Conservation (phyloP, 2,888 invertebrate species). For the Archips xylosteana region DNA sequence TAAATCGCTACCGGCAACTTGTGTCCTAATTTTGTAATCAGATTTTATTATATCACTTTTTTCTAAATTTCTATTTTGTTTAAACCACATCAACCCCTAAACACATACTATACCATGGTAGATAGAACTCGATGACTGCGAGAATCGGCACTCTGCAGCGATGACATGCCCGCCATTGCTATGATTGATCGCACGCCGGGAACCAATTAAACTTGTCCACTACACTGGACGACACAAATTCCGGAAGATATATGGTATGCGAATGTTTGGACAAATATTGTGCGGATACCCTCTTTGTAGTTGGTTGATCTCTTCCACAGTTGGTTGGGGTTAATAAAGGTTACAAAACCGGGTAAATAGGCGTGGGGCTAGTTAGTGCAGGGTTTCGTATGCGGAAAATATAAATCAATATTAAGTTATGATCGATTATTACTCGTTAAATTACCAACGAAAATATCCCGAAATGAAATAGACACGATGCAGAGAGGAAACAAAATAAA, state of each 20-base stretch:
- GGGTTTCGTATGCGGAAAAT: too few relatives aligned
- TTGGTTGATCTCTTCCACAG: not conserved
- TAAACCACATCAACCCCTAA: too few relatives aligned
- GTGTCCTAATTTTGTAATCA: too few relatives aligned
- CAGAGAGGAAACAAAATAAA: too few relatives aligned
- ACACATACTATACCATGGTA: not conserved
- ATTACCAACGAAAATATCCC: too few relatives aligned
- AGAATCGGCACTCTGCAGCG: slow-evolving; percentile 47
- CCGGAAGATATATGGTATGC: slow-evolving; percentile 67
- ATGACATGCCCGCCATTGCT: slow-evolving; percentile 63
- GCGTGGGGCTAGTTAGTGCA: too few relatives aligned
- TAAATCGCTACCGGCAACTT: too few relatives aligned
- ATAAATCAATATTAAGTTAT: too few relatives aligned
- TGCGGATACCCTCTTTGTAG: not conserved
- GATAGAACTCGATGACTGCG: not conserved
- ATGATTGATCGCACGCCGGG: slow-evolving; percentile 75
- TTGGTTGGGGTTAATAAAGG: not conserved
- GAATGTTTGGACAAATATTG: slow-evolving; percentile 47
- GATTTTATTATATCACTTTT: too few relatives aligned
- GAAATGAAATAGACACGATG: too few relatives aligned
- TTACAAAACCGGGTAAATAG: not conserved
- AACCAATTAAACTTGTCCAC: slow-evolving; percentile 82
- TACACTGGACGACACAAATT: slow-evolving; percentile 68
- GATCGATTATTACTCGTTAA: too few relatives aligned
- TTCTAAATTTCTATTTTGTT: too few relatives aligned